Conservation (phyloP, 1,140 invertebrate genomes). For the Drosophila subobscura region DNA sequence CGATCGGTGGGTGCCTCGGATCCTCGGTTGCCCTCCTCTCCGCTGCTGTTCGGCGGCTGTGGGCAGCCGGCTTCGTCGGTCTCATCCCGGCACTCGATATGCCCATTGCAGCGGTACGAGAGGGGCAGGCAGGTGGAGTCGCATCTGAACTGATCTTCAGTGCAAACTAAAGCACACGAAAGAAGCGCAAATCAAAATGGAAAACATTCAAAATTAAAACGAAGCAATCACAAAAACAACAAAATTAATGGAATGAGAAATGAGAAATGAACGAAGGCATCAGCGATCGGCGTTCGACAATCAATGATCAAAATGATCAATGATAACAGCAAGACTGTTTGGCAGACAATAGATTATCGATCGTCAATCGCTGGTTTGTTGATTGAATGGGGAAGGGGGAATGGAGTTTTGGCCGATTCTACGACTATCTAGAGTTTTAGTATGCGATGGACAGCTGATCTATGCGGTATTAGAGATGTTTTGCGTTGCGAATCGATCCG, state of each 20-base stretch:
- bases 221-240: slow-evolving; percentile 15
- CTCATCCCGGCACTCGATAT: slow-evolving; percentile 82
- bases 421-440: no score
- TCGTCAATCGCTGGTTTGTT: no score
- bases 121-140: slow-evolving; percentile 85
- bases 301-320: no score
- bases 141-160: slow-evolving; percentile 86
- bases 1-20: neutral
- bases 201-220: slow-evolving; percentile 29
- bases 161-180: slow-evolving; percentile 83
- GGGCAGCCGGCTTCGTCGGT: slow-evolving; percentile 87
- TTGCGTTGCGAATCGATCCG: neutral
- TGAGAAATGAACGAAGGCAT: slow-evolving; percentile 24
- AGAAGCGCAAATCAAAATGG: slow-evolving; percentile 27
- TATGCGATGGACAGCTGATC: neutral
- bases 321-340: no score
- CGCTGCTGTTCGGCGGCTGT: no score
- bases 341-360: no score
- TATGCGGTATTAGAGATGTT: neutral
- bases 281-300: no score
- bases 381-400: no score
- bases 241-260: slow-evolving; percentile 29
- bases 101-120: slow-evolving; percentile 84
- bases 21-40: no score
- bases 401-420: no score